A percentile compares a stretch with the other conserved stretches of the same genome.
Evolutionary conservation across 2,113 vertebrate genomes (phyloP).

Genomic region (Mus pahari): DNA sequence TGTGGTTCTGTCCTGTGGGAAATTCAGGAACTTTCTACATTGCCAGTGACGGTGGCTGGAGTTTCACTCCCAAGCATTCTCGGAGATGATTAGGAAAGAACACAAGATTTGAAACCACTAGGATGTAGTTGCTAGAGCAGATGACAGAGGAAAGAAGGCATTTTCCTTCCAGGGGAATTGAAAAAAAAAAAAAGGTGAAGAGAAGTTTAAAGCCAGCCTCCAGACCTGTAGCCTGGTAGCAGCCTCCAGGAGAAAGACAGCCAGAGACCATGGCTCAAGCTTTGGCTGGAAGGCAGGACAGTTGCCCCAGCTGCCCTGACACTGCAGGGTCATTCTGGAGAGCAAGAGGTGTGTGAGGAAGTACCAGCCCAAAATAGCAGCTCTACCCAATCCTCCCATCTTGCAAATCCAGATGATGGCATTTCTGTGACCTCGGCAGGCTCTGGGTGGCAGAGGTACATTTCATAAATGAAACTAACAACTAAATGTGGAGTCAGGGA

Average conservation of each 20-base stretch:
- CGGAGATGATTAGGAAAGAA: constrained; percentile 52
- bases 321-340: not conserved
- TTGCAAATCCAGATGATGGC: not conserved
- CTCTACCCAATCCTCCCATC: constrained; percentile 14
- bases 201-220: constrained; percentile 3
- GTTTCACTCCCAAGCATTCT: not conserved
- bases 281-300: not conserved
- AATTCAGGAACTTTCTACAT: not conserved
- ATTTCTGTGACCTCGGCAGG: constrained; percentile 25
- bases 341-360: not conserved
- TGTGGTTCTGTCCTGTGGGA: not conserved
- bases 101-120: not conserved
- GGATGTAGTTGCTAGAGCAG: constrained; percentile 43
- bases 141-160: constrained; percentile 14
- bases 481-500: constrained; percentile 9
- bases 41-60: not conserved
- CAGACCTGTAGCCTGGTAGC: not conserved
- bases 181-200: constrained; percentile 23
- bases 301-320: not conserved
- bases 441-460: not conserved
- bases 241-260: not conserved
- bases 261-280: not conserved
- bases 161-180: constrained; percentile 20
- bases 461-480: not conserved
- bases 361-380: not conserved